Base-by-base conservation (phyloP, 2,113 vertebrate genomes). In the Dryoscopus gambensis region DNA sequence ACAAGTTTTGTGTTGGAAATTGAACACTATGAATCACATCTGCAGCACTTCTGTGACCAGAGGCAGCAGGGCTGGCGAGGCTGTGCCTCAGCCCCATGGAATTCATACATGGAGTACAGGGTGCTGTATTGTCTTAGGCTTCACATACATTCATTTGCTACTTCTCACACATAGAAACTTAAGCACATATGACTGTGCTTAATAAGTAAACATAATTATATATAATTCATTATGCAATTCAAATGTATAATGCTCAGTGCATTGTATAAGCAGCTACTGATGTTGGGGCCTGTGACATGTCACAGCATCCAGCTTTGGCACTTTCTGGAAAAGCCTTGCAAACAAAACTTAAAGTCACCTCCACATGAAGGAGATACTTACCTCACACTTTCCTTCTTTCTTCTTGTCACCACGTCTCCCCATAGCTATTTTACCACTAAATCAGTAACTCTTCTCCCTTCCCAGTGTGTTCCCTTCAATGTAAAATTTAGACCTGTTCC, bases 91-190 rank as follows among this genome's bases (percentile, higher is more conserved):
- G 44, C 20, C 88, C 1, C 2, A 50, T 2, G 0, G n/a, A 73
- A 69, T 55, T 59, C 7, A 18, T 15, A 35, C 44, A 52, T 18
- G 42, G 22, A 39, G 69, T 27, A n/a, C 15, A 8, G 6, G 27
- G 20, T 4, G 2, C 14, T 50, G 18, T 5, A 2, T 0, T 39
- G 10, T 22, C 33, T 31, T 35, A 28, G 0, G 0, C 23, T 76
- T 68, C 16, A 25, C 3, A 1, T 13, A 40, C 37, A 2, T 10
- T 35, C 2, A 0, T 23, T 35, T 52, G 59, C 50, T 65, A 37
- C 37, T 37, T 47, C 84, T 74, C 81, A 62, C 1, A 2, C 6
- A 39, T 19, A 31, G 35, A 33, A 73, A 60, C 13, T 42, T 30
- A 18, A 73, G 24, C 7, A 56, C 35, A 13, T 6, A 7, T 5